phyloP scores from a whole-genome alignment of 2,113 vertebrate species.

The Rhineura floridana region DNA sequence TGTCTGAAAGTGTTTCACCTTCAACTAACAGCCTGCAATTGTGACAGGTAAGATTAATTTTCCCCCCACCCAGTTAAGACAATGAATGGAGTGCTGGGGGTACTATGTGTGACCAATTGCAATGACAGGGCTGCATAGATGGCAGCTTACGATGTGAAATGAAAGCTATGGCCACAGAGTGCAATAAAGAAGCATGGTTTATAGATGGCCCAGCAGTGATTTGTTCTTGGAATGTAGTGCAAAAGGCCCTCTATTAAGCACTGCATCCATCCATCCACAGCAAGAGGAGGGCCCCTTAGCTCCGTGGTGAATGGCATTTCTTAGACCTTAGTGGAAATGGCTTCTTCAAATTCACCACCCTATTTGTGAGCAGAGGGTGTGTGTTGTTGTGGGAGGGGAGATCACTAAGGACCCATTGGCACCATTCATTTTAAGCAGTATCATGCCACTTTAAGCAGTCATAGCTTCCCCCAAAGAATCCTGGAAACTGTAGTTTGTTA shows the following conservation, averaged over 20 bases:
- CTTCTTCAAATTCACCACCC: neutral
- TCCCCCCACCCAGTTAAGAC: conserved; percentile 39
- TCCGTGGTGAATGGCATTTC: neutral
- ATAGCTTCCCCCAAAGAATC: too few relatives aligned
- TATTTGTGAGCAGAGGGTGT: neutral
- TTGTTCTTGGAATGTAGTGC: conserved; percentile 13
- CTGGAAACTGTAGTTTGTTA: too few relatives aligned
- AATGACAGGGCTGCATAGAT: conserved; percentile 70
- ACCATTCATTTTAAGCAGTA: too few relatives aligned
- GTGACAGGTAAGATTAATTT: conserved; percentile 64
- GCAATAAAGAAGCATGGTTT: conserved; percentile 58
- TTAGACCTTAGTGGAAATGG: neutral
- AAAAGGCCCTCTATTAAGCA: neutral
- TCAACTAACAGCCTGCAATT: conserved; percentile 58
- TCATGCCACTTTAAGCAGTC: too few relatives aligned
- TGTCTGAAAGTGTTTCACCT: conserved; percentile 58
- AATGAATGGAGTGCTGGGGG: conserved; percentile 39
- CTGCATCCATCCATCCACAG: neutral
- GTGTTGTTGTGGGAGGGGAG: fast-evolving
- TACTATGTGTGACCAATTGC: conserved; percentile 66
- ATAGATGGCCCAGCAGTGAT: conserved; percentile 47
- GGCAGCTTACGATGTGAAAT: conserved; percentile 67
- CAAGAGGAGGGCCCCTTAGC: too few relatives aligned
- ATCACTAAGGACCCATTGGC: neutral
- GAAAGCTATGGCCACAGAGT: conserved; percentile 55